Conservation (phyloP, 2,888 invertebrate species). For the Noctuana brunneofusca region DNA sequence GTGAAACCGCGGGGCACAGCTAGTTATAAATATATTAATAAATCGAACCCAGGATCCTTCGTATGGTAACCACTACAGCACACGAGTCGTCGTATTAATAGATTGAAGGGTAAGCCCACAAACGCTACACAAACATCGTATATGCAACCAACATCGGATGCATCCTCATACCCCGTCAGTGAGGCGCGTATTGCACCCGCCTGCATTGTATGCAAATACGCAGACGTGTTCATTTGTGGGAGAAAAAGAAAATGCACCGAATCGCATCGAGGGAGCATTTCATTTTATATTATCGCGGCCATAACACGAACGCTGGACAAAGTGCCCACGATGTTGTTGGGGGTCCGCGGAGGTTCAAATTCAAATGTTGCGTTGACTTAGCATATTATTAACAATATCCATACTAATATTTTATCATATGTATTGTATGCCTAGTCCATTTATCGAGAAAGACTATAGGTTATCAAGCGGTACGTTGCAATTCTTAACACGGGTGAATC, state of each 20-base stretch:
- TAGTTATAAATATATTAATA: too few relatives aligned
- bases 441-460: too few relatives aligned
- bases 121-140: neutral
- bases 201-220: constrained; percentile 78
- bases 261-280: constrained; percentile 53
- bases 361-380: neutral
- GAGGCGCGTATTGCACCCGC: constrained; percentile 70
- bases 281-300: constrained; percentile 68
- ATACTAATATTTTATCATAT: too few relatives aligned
- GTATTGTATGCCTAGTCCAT: too few relatives aligned
- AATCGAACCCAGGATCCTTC: too few relatives aligned
- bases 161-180: constrained; percentile 31
- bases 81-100: constrained; percentile 11
- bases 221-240: constrained; percentile 72
- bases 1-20: too few relatives aligned
- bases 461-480: too few relatives aligned
- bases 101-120: constrained; percentile 11
- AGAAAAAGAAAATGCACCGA: constrained; percentile 57
- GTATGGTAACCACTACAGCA: too few relatives aligned
- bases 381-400: too few relatives aligned
- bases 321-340: constrained; percentile 49
- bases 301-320: constrained; percentile 57
- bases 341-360: constrained; percentile 30
- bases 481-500: too few relatives aligned
- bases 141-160: neutral